Conservation (phyloP, 2,888 invertebrate species). For the Palloptera scutellata region DNA sequence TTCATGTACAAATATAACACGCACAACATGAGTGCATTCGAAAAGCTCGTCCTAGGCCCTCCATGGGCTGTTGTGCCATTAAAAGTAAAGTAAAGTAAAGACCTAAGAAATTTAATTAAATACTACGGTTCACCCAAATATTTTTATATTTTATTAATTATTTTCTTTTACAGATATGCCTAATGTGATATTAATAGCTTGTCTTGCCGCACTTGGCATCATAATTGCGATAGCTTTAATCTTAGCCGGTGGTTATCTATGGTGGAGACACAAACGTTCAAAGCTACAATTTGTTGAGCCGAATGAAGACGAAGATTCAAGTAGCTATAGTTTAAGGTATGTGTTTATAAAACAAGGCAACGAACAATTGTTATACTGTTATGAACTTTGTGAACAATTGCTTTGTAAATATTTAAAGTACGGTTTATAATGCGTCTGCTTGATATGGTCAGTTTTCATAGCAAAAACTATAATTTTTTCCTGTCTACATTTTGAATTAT, state of each 20-base stretch:
- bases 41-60: too few species aligned
- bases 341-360: constrained; percentile 18
- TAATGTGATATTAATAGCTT: constrained; percentile 61
- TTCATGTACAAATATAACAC: too few species aligned
- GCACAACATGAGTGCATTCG: too few species aligned
- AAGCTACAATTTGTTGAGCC: constrained; percentile 64
- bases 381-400: background rate
- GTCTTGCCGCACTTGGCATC: constrained; percentile 60
- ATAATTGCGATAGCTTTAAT: constrained; percentile 61
- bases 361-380: constrained; percentile 9
- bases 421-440: background rate
- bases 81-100: too few species aligned
- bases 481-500: too few species aligned
- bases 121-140: background rate
- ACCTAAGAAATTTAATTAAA: background rate
- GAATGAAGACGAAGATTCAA: constrained; percentile 62
- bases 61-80: too few species aligned
- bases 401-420: constrained; percentile 6
- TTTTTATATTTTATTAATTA: background rate
- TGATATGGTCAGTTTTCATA: too few species aligned
- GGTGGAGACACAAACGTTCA: constrained; percentile 65
- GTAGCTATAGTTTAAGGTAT: constrained; percentile 63
- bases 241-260: constrained; percentile 62
- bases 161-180: constrained; percentile 49
- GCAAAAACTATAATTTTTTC: too few species aligned